Base-by-base conservation (phyloP, 2,797 vertebrate genomes). In the Danio tinwini region DNA sequence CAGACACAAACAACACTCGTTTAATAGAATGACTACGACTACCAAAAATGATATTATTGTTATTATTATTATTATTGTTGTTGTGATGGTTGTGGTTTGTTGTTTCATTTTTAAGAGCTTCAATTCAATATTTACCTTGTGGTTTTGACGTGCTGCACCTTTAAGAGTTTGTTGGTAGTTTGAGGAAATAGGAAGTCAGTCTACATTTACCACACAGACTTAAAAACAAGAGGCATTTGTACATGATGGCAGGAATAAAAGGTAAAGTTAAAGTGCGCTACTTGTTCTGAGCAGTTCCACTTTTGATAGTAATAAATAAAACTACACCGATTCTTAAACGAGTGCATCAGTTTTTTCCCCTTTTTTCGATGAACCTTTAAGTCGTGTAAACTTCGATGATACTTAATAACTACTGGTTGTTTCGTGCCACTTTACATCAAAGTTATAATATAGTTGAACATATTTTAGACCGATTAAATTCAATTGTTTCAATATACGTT, bases 201-300 rank as follows among this genome's bases (percentile, higher is more conserved):
- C 21, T 21, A 73, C 85, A 83, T 84, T 84, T 80, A 75, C 74
- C 79, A 84, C 86, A 86, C 88, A 88, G 83, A 87, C 79, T n/a
- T n/a, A 13, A 70, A 85, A 85, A 73, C 67, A 52, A 75, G 62
- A 44, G 50, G 62, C 74, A 10, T 19, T 7, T 61, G 19, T 55
- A 40, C 39, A 47, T 6, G 73, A 94, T 94, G 94, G 92, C 94
- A 42, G 93, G 93, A 39, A 92, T 94, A 77, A 94, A 94, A 94
- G 92, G 94, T 94, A 91, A 71, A 49, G 68, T 10, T 3, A 14
- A 12, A 0, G 0, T 2, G 2, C 2, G 17, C 12, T 3, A 53
- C 16, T 12, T 16, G 7, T 52, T 71, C 3, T 55, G 16, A 47
- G 14, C 11, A 13, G 3, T n/a, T 8, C 6, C 17, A 10, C 11